phyloP scores from a whole-genome alignment of 2,113 vertebrate species.

The Ciconia maguari region DNA sequence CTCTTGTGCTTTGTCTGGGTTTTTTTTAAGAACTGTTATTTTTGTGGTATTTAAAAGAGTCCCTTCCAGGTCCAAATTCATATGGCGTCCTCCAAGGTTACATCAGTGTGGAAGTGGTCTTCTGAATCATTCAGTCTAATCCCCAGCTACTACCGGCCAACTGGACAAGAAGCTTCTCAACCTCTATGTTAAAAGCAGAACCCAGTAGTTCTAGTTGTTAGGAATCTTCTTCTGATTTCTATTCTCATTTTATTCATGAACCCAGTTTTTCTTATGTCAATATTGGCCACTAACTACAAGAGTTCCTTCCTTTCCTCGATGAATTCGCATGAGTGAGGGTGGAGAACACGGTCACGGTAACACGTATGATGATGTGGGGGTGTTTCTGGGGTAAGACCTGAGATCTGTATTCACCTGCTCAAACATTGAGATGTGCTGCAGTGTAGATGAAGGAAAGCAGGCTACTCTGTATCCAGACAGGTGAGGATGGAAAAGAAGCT shows the following conservation, averaged over 20 bases:
- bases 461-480: neutral
- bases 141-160: accelerated
- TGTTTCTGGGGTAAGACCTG: neutral
- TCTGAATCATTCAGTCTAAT: neutral
- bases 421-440: neutral
- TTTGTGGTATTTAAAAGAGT: neutral
- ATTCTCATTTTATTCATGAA: neutral
- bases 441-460: neutral
- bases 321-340: neutral
- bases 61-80: neutral
- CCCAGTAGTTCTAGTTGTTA: neutral
- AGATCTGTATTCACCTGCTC: neutral
- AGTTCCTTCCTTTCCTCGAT: neutral
- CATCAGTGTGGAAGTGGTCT: neutral
- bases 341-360: neutral
- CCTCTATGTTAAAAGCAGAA: neutral
- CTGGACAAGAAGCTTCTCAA: neutral
- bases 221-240: neutral
- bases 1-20: neutral
- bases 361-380: neutral
- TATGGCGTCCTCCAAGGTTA: neutral
- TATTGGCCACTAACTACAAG: neutral
- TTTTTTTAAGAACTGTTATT: neutral
- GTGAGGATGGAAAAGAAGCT: neutral
- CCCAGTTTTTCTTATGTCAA: accelerated